Evolutionary conservation across 2,113 vertebrate species (phyloP).

Genomic region (Urocolius indicus): DNA sequence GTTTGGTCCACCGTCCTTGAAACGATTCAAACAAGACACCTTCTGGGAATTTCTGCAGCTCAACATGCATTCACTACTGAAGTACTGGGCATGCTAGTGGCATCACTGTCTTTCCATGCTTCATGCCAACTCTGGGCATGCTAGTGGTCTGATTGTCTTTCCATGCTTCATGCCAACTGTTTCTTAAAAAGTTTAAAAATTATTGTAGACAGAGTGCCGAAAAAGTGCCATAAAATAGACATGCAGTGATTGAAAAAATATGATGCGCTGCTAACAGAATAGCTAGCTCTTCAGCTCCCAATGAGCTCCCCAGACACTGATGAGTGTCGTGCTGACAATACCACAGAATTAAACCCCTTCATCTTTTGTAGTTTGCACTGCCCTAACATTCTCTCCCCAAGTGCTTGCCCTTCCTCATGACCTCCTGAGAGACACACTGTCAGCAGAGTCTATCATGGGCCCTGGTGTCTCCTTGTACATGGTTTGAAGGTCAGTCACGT

Average conservation of each 20-base stretch:
- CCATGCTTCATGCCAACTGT: not conserved
- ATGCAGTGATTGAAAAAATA: not conserved
- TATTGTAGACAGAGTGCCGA: not conserved
- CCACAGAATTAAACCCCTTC: accelerated
- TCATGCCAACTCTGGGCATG: not conserved
- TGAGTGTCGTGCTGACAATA: not conserved
- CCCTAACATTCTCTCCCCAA: not conserved
- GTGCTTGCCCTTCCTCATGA: accelerated
- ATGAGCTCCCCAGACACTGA: not conserved
- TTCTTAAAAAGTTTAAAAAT: not conserved
- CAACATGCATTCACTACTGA: not conserved
- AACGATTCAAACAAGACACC: not conserved
- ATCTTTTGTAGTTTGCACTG: not conserved
- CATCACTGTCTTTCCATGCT: not conserved
- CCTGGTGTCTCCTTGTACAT: too few relatives aligned
- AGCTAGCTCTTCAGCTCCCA: not conserved
- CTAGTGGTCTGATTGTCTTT: not conserved
- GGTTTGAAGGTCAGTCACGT: accelerated
- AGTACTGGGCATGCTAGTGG: not conserved
- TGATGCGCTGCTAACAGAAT: not conserved
- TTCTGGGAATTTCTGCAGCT: not conserved
- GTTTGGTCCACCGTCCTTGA: not conserved
- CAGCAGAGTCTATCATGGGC: not conserved
- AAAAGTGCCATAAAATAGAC: not conserved
- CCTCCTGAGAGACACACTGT: not conserved